Base-by-base conservation (phyloP, 2,888 invertebrate species). In the Rhabditophanes sp. region DNA sequence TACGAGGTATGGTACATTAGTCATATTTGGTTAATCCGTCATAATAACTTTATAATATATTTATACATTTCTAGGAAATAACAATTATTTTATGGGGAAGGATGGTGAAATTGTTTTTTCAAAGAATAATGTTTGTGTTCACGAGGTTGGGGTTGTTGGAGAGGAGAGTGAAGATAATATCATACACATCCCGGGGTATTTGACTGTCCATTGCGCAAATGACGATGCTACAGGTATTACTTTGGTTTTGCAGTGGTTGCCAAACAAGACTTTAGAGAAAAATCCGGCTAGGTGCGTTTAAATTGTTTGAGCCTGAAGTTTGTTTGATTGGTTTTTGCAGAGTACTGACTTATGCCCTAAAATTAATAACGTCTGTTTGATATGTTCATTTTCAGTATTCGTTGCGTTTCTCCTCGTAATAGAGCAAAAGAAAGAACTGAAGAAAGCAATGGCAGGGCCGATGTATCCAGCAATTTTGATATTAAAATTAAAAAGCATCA, bases 91-190 rank as follows among this genome's bases (percentile, higher is more conserved):
- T 34, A 37, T 56, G 25, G 64, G 64, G 18, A 50, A 68, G 19
- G 70, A 72, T 51, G 72, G 71, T 8, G 73, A 73, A 50, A 67
- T 72, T 11, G 68, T 72, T 28, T 73, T 66, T 53, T 71, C 71
- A 37, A 90, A 88, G 71, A 90, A 90, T 67, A 88, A 90, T 69
- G 85, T 90, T 21, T 90, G 88, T 67, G 87, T 90, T 27, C 88
- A 90, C 72, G 85, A 87, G 4, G 82, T 84, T n/a, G 25, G 31
- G n/a, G 35, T 30, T 24, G 38, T 35, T 8, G 42, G 42, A 27
- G 35, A 31, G 35, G 49, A 44, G 33, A 34, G 40, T 24, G 75
- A 82, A 53, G 75, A 78, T 24, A 43, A 50, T 12, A 45, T 49
- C 17, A 33, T 42, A 1, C 88, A 88, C 63, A 80, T 83, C 68